phyloP scores from a whole-genome alignment of 30 jellyfish, hydroid and myxozoan species.

The Pelagia noctiluca region DNA sequence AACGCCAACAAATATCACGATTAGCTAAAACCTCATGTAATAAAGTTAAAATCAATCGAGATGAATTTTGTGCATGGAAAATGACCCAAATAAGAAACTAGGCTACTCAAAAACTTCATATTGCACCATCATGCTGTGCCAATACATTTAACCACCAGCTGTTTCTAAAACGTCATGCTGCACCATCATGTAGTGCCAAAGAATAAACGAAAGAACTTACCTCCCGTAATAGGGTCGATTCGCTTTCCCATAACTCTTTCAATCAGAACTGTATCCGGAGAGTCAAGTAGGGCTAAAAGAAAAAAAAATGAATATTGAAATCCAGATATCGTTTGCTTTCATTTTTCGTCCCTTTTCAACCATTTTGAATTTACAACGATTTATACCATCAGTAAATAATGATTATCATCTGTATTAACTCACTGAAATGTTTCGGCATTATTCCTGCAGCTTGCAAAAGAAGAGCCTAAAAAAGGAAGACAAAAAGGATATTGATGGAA shows the following conservation, averaged over 20 bases:
- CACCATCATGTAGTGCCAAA: neutral
- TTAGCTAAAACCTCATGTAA: too few species aligned
- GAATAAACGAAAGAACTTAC: constrained; percentile 12
- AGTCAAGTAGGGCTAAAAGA: constrained; percentile 76
- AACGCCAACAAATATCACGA: too few species aligned
- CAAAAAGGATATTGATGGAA: neutral
- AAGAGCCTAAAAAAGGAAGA: constrained; percentile 68
- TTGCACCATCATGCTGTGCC: too few species aligned
- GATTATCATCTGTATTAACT: neutral
- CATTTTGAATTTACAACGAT: neutral
- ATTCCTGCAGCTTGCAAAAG: constrained; percentile 91
- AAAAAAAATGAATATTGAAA: neutral
- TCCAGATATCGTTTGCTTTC: neutral
- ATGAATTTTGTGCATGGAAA: too few species aligned
- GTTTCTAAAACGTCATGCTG: too few species aligned
- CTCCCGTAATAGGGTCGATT: constrained; percentile 90
- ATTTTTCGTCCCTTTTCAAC: neutral
- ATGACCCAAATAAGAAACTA: too few species aligned
- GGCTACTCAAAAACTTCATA: too few species aligned
- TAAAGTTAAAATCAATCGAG: too few species aligned
- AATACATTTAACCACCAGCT: too few species aligned
- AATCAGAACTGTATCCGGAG: constrained; percentile 87
- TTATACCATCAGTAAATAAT: neutral
- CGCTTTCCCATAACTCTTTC: constrained; percentile 98
- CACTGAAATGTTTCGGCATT: constrained; percentile 92